These are phyloP conservation scores for Corythornis cristatus DNA, from an alignment of 2,113 vertebrate genomes.

Conservation along the genomic window DNA sequence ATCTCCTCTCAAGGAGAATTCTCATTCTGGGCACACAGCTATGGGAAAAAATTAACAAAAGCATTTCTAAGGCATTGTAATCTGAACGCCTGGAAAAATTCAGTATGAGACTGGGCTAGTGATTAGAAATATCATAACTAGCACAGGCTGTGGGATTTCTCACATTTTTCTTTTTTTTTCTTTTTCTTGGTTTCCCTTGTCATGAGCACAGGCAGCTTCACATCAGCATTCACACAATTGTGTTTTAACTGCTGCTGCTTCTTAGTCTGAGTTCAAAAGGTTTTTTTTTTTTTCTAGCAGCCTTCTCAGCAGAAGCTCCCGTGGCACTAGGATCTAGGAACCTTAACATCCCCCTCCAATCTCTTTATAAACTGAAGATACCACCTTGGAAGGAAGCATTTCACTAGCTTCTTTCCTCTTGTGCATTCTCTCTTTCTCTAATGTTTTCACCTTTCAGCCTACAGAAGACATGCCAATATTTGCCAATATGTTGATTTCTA, in stretches of 20 bases:
- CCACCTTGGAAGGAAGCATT: fast-evolving
- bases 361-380: background rate
- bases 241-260: background rate
- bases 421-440: background rate
- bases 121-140: background rate
- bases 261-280: background rate
- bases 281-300: background rate
- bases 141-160: background rate
- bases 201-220: background rate
- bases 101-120: background rate
- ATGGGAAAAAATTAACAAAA: constrained; percentile 7
- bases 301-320: background rate
- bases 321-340: background rate
- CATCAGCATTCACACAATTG: background rate
- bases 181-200: background rate
- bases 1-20: background rate
- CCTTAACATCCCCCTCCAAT: background rate
- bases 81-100: constrained; percentile 33
- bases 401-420: background rate
- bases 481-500: background rate
- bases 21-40: constrained; percentile 8
- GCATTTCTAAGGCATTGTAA: background rate
- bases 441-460: background rate
- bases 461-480: background rate
- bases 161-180: background rate